phyloP scores from a whole-genome alignment of 2,888 invertebrate species.

The Caenorhabditis angaria region DNA sequence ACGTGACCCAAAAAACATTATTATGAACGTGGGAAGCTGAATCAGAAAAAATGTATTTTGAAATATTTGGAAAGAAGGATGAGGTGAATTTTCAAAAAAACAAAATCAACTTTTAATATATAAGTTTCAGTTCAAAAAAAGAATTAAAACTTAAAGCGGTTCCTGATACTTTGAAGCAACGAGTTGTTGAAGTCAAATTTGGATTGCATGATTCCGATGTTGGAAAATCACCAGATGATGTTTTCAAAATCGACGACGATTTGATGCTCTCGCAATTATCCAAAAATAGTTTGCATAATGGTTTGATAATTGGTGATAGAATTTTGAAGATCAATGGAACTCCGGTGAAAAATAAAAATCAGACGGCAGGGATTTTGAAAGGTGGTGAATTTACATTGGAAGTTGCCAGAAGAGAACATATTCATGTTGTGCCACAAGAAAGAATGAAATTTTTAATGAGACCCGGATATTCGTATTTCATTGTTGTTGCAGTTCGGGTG shows the following conservation, averaged over 20 bases:
- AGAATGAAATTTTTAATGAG: neutral
- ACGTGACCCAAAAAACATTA: no score
- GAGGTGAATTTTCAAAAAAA: neutral
- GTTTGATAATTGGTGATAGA: constrained; percentile 22
- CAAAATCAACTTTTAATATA: neutral
- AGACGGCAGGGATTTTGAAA: neutral
- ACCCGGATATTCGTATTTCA: constrained; percentile 11
- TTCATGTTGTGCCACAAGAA: neutral
- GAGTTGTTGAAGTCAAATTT: constrained; percentile 10
- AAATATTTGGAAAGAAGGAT: neutral
- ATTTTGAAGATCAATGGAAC: constrained; percentile 8
- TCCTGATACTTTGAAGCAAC: constrained; percentile 10
- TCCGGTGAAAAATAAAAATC: neutral
- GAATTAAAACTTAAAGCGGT: constrained; percentile 11
- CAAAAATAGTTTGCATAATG: constrained; percentile 17
- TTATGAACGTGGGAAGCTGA: no score
- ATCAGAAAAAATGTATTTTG: neutral
- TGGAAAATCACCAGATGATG: constrained; percentile 6
- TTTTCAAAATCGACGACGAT: constrained; percentile 13
- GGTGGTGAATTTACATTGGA: neutral
- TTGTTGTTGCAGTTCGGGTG: constrained; percentile 5
- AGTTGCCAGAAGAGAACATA: neutral
- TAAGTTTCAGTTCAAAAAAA: constrained; percentile 10
- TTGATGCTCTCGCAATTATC: constrained; percentile 15
- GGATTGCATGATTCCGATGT: constrained; percentile 2